Evolutionary conservation across 1,140 invertebrate species (phyloP).

Genomic region (Bombus sylvicola): DNA sequence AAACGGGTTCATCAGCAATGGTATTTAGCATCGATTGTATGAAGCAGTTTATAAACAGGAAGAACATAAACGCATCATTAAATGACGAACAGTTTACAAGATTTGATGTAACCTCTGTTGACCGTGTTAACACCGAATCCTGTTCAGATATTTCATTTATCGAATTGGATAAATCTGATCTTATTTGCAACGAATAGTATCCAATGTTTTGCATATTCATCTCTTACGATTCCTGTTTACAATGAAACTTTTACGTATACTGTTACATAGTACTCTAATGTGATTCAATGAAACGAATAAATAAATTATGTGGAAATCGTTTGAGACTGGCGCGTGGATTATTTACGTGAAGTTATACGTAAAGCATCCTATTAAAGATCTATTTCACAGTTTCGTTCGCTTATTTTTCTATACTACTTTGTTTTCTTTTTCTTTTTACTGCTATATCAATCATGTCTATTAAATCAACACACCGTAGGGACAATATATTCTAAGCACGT

Average conservation of each 20-base stretch:
- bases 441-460: neutral
- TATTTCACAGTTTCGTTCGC: neutral
- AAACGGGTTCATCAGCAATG: neutral
- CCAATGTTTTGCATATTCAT: neutral
- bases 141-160: conserved; percentile 9
- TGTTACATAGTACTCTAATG: neutral
- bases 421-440: neutral
- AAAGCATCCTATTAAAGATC: neutral
- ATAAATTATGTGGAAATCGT: neutral
- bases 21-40: neutral
- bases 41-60: conserved; percentile 15
- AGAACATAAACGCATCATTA: conserved; percentile 7
- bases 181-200: neutral
- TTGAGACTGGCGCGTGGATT: neutral
- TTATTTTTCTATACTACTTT: neutral
- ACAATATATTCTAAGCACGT: conserved; percentile 4
- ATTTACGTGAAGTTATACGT: neutral
- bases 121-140: neutral
- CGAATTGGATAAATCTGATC: conserved; percentile 28
- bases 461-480: neutral
- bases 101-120: conserved; percentile 29
- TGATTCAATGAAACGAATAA: neutral
- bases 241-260: neutral
- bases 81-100: conserved; percentile 25
- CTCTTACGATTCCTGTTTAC: too few relatives aligned